A percentile compares a stretch with the other conserved stretches of the same genome.
These are phyloP conservation scores for Plutomurus gul DNA, from an alignment of 1,140 invertebrate genomes.

Conservation along the genomic window DNA sequence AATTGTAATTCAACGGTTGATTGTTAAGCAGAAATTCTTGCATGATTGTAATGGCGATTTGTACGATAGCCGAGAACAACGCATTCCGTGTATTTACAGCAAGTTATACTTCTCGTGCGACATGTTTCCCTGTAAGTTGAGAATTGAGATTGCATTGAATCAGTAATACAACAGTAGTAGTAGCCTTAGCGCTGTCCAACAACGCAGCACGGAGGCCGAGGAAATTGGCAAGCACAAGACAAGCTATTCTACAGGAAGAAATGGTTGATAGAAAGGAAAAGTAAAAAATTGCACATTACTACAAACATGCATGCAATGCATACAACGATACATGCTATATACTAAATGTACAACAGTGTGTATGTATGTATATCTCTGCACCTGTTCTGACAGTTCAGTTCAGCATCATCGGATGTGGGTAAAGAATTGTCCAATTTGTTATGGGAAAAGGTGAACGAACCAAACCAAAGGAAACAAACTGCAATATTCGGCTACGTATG, in stretches of 20 bases:
- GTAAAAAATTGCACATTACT: conserved; percentile 19
- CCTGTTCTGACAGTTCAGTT: not conserved
- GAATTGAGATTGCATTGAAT: too few species aligned
- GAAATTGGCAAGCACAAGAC: not conserved
- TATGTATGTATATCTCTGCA: not conserved
- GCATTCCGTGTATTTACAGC: too few species aligned
- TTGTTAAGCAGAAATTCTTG: too few species aligned
- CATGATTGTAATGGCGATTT: too few species aligned
- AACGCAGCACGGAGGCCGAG: not conserved
- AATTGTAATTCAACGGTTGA: too few species aligned
- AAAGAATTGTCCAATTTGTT: conserved; percentile 38
- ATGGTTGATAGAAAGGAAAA: conserved; percentile 14
- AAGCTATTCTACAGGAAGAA: not conserved
- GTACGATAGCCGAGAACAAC: too few species aligned
- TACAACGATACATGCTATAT: too few species aligned
- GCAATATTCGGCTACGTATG: not conserved
- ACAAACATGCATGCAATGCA: too few species aligned
- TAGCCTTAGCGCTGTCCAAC: too few species aligned
- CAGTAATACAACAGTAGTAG: not conserved
- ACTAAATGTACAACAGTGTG: not conserved
- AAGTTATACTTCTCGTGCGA: too few species aligned
- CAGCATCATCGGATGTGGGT: conserved; percentile 38
- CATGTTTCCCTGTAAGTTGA: too few species aligned
- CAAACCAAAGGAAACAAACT: conserved; percentile 21
- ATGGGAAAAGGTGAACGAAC: conserved; percentile 49